Evolutionary conservation across 2,888 invertebrate species (phyloP).

Genomic region (Iphiclides podalirius): DNA sequence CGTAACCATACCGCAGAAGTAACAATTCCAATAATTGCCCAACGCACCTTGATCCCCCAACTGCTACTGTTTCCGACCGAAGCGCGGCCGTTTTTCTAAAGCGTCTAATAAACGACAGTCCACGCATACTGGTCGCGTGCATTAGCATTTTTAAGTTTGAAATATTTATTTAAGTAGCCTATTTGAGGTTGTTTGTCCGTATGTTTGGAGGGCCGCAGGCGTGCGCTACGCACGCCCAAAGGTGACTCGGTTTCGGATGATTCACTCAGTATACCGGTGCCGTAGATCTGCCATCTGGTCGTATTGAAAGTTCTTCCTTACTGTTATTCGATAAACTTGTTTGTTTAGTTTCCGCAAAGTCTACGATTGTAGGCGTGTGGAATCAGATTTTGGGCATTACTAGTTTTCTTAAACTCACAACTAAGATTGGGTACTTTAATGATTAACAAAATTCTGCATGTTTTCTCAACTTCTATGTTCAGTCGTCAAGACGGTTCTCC

Average conservation of each 20-base stretch:
- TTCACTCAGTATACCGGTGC: neutral
- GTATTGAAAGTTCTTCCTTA: neutral
- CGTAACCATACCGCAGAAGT: conserved; percentile 31
- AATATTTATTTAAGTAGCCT: conserved; percentile 65
- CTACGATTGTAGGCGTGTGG: too few species aligned
- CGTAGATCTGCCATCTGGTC: neutral
- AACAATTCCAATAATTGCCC: conserved; percentile 21
- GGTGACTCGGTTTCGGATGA: conserved; percentile 37
- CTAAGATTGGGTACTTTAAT: too few species aligned
- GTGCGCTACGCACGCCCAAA: conserved; percentile 43
- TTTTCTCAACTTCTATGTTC: too few species aligned
- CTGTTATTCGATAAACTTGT: neutral
- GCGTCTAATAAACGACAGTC: conserved; percentile 21
- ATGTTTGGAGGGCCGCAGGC: conserved; percentile 49
- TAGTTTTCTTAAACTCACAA: too few species aligned
- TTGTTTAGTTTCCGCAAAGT: too few species aligned
- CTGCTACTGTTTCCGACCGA: conserved; percentile 17
- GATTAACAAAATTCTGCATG: too few species aligned
- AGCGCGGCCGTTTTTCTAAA: conserved; percentile 27
- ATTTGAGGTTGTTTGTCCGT: conserved; percentile 54
- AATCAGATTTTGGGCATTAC: too few species aligned
- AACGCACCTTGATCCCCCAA: conserved; percentile 14
- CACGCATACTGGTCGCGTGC: conserved; percentile 12
- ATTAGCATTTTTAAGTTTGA: conserved; percentile 55
- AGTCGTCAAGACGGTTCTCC: too few species aligned